A percentile compares a stretch with the other conserved stretches of the same genome.
Conservation (phyloP, 1,140 invertebrate genomes). For the Caenorhabditis inopinata region DNA sequence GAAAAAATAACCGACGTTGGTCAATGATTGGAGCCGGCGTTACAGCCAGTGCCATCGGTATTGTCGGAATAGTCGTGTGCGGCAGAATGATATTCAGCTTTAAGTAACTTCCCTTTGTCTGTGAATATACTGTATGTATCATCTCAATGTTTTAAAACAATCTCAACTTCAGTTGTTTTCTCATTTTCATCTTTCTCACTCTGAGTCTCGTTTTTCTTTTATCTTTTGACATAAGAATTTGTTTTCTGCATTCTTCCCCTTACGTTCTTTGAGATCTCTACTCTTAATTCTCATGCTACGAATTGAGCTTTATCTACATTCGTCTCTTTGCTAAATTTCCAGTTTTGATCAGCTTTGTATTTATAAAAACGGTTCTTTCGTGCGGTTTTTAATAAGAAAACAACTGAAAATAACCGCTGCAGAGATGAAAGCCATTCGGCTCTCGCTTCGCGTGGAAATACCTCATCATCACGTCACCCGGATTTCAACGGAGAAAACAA, state of each 20-base stretch:
- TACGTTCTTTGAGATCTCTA: too few species aligned
- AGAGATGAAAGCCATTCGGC: too few species aligned
- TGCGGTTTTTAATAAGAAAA: neutral
- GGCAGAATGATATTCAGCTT: neutral
- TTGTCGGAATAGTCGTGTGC: neutral
- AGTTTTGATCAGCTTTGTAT: conserved; percentile 1
- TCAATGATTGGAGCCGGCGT: neutral
- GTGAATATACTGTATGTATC: neutral
- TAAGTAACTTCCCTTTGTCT: neutral
- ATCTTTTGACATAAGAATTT: neutral
- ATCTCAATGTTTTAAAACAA: too few species aligned
- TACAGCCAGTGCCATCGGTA: neutral
- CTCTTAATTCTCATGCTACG: too few species aligned
- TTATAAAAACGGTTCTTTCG: conserved; percentile 19
- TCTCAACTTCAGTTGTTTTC: too few species aligned
- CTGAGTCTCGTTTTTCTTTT: neutral
- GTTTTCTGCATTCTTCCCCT: neutral
- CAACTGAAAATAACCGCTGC: neutral
- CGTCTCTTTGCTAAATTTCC: too few species aligned
- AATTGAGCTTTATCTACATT: too few species aligned
- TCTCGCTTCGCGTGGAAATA: too few species aligned
- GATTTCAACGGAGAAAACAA: neutral
- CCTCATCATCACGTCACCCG: neutral
- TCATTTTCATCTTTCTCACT: too few species aligned
- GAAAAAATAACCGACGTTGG: neutral